Percentiles rank a stretch among this genome's conserved stretches.
Conservation (phyloP, 2,888 invertebrate genomes). For the Cephus rjabovi region DNA sequence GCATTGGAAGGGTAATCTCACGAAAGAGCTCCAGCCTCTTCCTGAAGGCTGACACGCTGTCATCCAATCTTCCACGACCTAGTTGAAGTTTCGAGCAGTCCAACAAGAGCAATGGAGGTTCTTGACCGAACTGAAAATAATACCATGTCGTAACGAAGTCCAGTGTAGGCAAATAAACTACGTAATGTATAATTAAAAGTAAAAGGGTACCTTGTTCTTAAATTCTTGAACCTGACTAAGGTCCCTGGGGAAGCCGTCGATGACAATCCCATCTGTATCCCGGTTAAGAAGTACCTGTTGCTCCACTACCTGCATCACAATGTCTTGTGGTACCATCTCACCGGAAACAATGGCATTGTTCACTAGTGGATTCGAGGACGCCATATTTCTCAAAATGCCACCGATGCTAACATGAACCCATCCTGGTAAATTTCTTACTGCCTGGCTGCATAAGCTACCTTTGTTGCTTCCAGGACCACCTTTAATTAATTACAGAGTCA, state of each 20-base stretch:
- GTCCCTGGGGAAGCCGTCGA: conserved; percentile 96
- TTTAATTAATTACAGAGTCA: conserved; percentile 30
- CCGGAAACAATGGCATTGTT: conserved; percentile 81
- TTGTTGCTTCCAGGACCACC: conserved; percentile 95
- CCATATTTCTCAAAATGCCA: conserved; percentile 79
- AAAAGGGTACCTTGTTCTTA: conserved; percentile 80
- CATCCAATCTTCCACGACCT: conserved; percentile 86
- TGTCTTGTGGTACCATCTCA: conserved; percentile 83
- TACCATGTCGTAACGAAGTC: not conserved
- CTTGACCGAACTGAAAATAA: conserved; percentile 76
- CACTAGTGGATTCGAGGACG: conserved; percentile 75
- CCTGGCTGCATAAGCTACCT: conserved; percentile 80
- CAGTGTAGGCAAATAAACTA: not conserved
- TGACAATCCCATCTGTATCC: conserved; percentile 79
- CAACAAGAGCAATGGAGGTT: conserved; percentile 84
- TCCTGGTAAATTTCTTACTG: conserved; percentile 75
- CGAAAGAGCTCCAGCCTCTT: conserved; percentile 87
- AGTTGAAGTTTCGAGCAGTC: conserved; percentile 93
- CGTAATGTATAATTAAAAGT: conserved; percentile 4
- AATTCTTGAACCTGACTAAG: conserved; percentile 89
- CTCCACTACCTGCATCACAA: conserved; percentile 82
- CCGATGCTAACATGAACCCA: conserved; percentile 87
- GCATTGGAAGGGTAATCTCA: conserved; percentile 88
- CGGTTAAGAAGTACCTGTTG: conserved; percentile 70
- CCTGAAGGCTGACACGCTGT: conserved; percentile 87